Base-by-base conservation (phyloP, 2,888 invertebrate genomes). In the Synergus itoensis region DNA sequence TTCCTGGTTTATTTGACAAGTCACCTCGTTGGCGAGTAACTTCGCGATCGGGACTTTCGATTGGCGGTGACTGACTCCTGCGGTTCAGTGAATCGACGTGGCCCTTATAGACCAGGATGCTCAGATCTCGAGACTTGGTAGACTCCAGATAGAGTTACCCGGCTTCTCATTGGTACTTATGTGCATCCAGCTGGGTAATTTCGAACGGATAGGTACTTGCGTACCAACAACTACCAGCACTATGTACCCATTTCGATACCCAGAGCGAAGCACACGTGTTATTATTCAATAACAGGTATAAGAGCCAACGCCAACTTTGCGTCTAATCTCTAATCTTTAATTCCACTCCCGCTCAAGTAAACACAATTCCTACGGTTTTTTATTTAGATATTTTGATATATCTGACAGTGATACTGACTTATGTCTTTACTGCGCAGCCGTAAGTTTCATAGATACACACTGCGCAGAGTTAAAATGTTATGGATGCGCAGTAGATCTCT, bases 261-360 rank as follows among this genome's bases (percentile, higher is more conserved):
- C 48, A 63, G 41, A 64, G n/a, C 21, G 63, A 5, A 76, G 40
- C 18, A 69, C 45, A 63, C 62, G 62, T 76, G 77, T 77, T 63
- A 77, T 77, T 77, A 77, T 77, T 77, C 63, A 77, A 77, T 77
- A 77, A 77, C 77, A 73, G 73, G 73, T 73, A 69, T 69, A 48
- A 69, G 48, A 28, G 9, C 48, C 73, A 73, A 53, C 73, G 48
- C 73, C 67, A 45, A 43, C 18, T 18, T 67, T 67, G 63, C 28
- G 21, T 28, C 18, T 67, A 43, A 67, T 67, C 64, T 67, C 41
- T 67, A 43, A 65, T 65, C 36, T 63, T 28, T 65, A 40, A 67
- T 64, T 40, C 43, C 1, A 67, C 67, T 43, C 43, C 67, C 41
- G 16, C 53, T 8, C 53, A 53, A 53, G 53, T 53, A 53, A 53